Evolutionary conservation across 2,888 invertebrate genomes (phyloP), one percentile per base, ranked within the genome.

Genomic region (Aleiodes alternator): DNA sequence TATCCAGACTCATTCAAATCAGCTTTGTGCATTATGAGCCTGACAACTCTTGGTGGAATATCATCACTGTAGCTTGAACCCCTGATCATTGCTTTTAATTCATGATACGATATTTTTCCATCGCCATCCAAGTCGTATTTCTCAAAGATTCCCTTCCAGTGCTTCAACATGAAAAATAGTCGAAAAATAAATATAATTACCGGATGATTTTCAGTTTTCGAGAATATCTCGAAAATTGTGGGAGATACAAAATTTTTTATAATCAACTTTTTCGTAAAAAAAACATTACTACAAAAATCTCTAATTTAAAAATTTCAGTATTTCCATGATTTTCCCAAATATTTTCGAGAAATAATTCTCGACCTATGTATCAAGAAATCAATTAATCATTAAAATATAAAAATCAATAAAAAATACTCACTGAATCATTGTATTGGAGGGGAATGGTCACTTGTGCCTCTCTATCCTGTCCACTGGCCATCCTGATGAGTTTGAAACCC

Each of bases 101-200:
- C 95, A 29, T 91, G 90, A 84, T 93, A 91, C 3, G 93, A 93
- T 83, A 96, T 93, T 78, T 89, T 91, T 0, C 95, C 95, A 90
- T 95, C 95, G 76, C 92, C 91, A 86, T 96, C 94, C 64, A 88
- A 90, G 85, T 96, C 96, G 83, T 95, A 95, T 93, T 88, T 89
- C 73, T 88, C 86, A 72, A 89, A 89, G 76, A 89, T 88, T 14
- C 83, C 80, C 70, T 87, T 88, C 89, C 89, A 89, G 74, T 89
- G 89, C 89, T 89, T 69, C 9, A 82, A 82, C 73, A 34, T 34
- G 91, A 81, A 56, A 77, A 78, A 61, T 70, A 72, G 51, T 55
- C 66, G 34, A 16, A 77, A 16, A 29, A 29, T 29, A 8, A 57
- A 29, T 43, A 8, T 8, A 43, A 43, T 9, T 43, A 3, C 7